Evolutionary conservation across 2,797 vertebrate genomes (phyloP).

Genomic region (Sarcophilus harrisii): DNA sequence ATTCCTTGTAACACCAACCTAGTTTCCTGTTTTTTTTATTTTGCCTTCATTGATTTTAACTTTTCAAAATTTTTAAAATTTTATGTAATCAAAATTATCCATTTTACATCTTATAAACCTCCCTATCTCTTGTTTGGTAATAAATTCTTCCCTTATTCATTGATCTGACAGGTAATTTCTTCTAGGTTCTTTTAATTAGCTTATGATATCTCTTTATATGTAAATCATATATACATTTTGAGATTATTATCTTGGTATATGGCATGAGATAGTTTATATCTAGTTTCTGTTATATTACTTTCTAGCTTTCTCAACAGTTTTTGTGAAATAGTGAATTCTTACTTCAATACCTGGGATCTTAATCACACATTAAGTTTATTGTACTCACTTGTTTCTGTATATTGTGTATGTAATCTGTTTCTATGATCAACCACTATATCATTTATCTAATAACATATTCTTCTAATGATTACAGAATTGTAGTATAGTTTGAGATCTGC

Average conservation of each 20-base stretch:
- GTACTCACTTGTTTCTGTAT: background rate
- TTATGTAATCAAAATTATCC: background rate
- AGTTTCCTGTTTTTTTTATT: background rate
- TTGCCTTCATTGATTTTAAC: background rate
- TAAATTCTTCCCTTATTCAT: background rate
- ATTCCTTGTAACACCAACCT: background rate
- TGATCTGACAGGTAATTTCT: background rate
- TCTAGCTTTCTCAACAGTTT: background rate
- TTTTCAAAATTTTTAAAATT: background rate
- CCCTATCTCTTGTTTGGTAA: background rate
- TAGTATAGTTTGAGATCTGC: background rate
- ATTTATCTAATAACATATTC: background rate
- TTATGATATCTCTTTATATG: background rate
- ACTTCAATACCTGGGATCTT: background rate
- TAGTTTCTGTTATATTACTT: background rate
- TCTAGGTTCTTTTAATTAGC: background rate
- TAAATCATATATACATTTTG: background rate
- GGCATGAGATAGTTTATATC: background rate
- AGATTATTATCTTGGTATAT: background rate
- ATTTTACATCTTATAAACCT: background rate
- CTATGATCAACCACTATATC: background rate
- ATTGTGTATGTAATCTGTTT: background rate
- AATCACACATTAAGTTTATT: background rate
- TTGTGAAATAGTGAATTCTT: background rate
- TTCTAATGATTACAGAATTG: background rate